These are phyloP conservation scores for Rotaria socialis DNA, from an alignment of 2,888 invertebrate species.

Conservation along the genomic window DNA sequence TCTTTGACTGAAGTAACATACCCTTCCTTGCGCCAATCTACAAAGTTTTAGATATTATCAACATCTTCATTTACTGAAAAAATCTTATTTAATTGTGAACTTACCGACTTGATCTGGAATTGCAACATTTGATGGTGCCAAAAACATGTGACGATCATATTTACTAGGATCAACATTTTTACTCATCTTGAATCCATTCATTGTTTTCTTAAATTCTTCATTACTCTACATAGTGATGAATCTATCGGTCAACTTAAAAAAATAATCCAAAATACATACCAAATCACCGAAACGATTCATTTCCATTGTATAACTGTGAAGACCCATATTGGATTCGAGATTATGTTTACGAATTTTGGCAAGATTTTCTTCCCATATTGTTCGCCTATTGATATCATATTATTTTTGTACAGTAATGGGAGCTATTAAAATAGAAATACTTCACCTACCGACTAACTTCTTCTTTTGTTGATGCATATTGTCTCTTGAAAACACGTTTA, in stretches of 20 bases:
- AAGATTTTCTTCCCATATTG: constrained; percentile 43
- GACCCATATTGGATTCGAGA: constrained; percentile 34
- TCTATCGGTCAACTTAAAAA: not conserved
- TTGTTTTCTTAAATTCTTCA: constrained; percentile 47
- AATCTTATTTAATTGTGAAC: not conserved
- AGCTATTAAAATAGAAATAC: too few relatives aligned
- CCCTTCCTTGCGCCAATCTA: constrained; percentile 47
- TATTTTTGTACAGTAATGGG: too few relatives aligned
- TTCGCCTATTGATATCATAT: constrained; percentile 1
- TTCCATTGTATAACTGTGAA: constrained; percentile 1
- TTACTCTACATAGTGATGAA: not conserved
- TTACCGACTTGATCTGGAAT: not conserved
- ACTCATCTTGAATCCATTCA: constrained; percentile 49
- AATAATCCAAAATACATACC: not conserved
- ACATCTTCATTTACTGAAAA: not conserved
- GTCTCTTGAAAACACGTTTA: not conserved
- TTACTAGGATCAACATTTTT: not conserved
- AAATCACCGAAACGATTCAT: constrained; percentile 43
- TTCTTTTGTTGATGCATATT: not conserved
- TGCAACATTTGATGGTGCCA: constrained; percentile 4
- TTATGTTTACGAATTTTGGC: constrained; percentile 37
- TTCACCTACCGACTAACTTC: not conserved
- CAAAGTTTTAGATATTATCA: not conserved
- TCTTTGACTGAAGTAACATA: constrained; percentile 48
- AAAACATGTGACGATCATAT: not conserved